A percentile compares a stretch with the other conserved stretches of the same genome.
Evolutionary conservation across 92 coral and sea anemone genomes (phyloP).

Genomic region (Anthopleura xanthogrammica): DNA sequence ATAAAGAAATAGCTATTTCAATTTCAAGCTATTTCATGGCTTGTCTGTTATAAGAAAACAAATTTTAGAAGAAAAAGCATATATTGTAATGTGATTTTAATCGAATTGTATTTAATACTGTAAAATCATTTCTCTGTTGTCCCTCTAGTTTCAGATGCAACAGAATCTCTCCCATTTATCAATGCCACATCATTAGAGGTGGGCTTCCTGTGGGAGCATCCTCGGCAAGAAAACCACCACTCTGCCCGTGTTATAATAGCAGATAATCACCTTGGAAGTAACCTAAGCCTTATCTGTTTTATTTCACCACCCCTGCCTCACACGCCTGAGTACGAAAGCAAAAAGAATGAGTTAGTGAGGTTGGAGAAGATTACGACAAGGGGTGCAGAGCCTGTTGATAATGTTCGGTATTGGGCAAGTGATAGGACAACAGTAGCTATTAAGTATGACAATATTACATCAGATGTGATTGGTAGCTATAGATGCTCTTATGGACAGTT

Average conservation of each 20-base stretch:
- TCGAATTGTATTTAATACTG: too few relatives aligned
- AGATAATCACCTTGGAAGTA: slow-evolving; percentile 28
- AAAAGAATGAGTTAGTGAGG: slow-evolving; percentile 61
- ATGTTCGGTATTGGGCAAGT: slow-evolving; percentile 72
- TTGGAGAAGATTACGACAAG: slow-evolving; percentile 69
- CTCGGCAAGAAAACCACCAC: slow-evolving; percentile 59
- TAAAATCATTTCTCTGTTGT: neutral
- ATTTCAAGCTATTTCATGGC: too few relatives aligned
- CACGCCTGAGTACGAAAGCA: slow-evolving; percentile 43
- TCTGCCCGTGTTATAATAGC: slow-evolving; percentile 56
- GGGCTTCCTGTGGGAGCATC: slow-evolving; percentile 73
- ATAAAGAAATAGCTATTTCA: too few relatives aligned
- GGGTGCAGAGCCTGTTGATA: slow-evolving; percentile 32
- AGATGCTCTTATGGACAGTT: slow-evolving; percentile 74
- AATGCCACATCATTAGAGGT: slow-evolving; percentile 73
- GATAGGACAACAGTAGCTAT: slow-evolving; percentile 67
- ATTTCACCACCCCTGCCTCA: slow-evolving; percentile 80
- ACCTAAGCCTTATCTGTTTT: slow-evolving; percentile 64
- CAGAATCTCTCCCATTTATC: slow-evolving; percentile 16
- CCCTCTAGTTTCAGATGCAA: neutral
- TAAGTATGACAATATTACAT: slow-evolving; percentile 53
- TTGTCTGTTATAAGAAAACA: too few relatives aligned
- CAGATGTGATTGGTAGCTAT: slow-evolving; percentile 71
- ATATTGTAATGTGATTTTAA: too few relatives aligned
- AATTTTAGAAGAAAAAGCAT: too few relatives aligned